Base-by-base conservation (phyloP, 2,113 vertebrate species). In the Myotis brandtii region DNA sequence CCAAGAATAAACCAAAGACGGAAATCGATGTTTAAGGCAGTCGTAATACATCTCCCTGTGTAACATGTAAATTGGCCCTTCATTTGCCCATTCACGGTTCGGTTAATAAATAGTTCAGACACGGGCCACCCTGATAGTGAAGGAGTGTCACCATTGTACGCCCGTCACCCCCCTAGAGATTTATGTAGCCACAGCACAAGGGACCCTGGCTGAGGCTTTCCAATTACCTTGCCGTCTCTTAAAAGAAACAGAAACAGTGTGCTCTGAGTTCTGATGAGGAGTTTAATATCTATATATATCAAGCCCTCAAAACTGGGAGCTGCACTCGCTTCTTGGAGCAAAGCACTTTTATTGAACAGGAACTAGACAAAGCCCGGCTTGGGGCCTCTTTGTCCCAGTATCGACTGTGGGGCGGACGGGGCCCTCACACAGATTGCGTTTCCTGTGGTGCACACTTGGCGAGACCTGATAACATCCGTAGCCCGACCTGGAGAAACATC, bases 101-200 rank as follows among this genome's bases (percentile, higher is more conserved):
- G 91, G 98, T 96, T 98, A 99, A 99, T 99, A 99, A 99, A 99
- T 98, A 99, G 98, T 98, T 97, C 95, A 98, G 96, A 96, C 98
- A 92, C 40, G 91, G 98, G 98, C 98, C 98, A 98, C 97, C 98
- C 96, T 98, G 98, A 97, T 98, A 97, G 97, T 88, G 97, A 98
- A 98, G 98, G 98, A 99, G 98, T 96, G 97, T 96, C 80, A 95
- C 98, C 98, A 99, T 99, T 99, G 99, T 99, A 94, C 73, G 84
- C 95, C 98, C 98, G 98, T 98, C 98, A 98, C 98, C 97, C 95
- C 97, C 97, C 97, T 98, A 97, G 98, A 99, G 99, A 99, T 99
- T 99, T 99, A 99, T 99, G 98, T 98, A 97, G 98, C 96, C 98
- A 97, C 98, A 97, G 98, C 99, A 99, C 98, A 99, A 99, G 98